Evolutionary conservation across 1,140 invertebrate genomes (phyloP).

Genomic region (Agrilus planipennis): DNA sequence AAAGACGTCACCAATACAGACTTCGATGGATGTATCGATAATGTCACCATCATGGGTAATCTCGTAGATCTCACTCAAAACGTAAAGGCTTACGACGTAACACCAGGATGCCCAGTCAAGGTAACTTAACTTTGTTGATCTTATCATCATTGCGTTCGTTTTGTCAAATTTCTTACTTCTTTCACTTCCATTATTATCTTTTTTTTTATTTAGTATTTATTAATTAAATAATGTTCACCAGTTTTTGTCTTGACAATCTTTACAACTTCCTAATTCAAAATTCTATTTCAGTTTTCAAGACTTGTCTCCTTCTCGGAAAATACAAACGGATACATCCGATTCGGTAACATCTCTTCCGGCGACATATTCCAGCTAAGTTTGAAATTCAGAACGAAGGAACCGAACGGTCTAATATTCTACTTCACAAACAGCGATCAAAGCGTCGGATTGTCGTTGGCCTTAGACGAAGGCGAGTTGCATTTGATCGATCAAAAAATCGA

Average conservation of each 20-base stretch:
- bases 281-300: conserved; percentile 27
- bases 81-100: conserved; percentile 65
- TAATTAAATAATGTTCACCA: no score
- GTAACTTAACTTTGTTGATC: no score
- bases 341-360: conserved; percentile 42
- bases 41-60: conserved; percentile 60
- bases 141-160: no score
- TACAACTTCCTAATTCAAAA: no score
- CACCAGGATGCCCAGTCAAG: conserved; percentile 73
- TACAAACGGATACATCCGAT: conserved; percentile 50
- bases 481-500: conserved; percentile 55
- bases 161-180: no score
- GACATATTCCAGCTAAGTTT: conserved; percentile 66
- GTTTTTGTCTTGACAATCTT: no score
- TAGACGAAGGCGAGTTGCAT: conserved; percentile 56
- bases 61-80: conserved; percentile 71
- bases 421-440: conserved; percentile 50
- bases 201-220: no score
- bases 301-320: conserved; percentile 48
- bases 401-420: conserved; percentile 69
- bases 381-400: conserved; percentile 74
- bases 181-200: no score
- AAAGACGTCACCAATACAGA: conserved; percentile 53
- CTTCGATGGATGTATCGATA: conserved; percentile 90
- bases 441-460: conserved; percentile 50